Percentiles rank a stretch among this genome's conserved stretches.
Conservation (phyloP, 2,888 invertebrate species). For the Lycocerus yunnanus region DNA sequence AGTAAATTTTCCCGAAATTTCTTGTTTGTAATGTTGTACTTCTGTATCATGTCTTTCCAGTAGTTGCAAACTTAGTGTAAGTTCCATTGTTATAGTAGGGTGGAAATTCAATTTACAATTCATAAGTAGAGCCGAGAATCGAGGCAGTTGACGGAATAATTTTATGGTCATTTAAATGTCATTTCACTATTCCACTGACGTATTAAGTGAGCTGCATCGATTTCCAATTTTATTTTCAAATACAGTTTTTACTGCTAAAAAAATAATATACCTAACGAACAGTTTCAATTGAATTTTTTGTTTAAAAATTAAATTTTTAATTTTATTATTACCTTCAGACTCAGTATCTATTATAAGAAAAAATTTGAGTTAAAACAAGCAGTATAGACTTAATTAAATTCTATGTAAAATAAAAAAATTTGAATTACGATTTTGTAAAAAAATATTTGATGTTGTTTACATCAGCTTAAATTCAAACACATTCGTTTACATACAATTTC, state of each 20-base stretch:
- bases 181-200: not conserved
- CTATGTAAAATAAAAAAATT: not conserved
- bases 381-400: not conserved
- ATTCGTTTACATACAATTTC: not conserved
- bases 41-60: not conserved
- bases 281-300: not conserved
- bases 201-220: not conserved
- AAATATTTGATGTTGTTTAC: not conserved
- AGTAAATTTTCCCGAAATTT: not conserved
- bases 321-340: no score
- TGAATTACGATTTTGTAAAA: not conserved
- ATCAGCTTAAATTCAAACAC: not conserved
- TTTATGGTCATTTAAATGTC: not conserved
- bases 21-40: not conserved
- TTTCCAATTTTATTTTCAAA: not conserved
- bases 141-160: not conserved
- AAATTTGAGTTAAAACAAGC: not conserved
- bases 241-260: not conserved
- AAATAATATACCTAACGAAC: not conserved
- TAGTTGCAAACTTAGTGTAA: not conserved
- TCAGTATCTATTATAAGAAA: not conserved
- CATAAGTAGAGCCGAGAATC: not conserved
- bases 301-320: no score
- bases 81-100: not conserved
- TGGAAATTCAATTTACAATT: not conserved